These are phyloP conservation scores for Rhinogobio ventralis DNA, from an alignment of 2,797 vertebrate genomes.

Conservation along the genomic window DNA sequence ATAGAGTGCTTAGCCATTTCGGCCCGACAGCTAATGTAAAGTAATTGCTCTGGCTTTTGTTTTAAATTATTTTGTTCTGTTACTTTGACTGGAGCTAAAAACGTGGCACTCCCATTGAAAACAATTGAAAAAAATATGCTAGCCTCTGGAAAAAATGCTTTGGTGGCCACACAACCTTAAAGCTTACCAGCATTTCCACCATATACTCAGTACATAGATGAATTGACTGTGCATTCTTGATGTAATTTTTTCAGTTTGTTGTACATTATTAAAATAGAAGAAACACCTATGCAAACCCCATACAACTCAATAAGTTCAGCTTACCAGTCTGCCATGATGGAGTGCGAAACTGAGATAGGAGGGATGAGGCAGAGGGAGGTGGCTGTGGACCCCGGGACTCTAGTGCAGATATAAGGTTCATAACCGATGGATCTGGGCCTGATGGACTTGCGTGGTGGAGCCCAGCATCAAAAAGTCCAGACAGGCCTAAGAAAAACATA, in stretches of 20 bases:
- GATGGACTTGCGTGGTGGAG: slow-evolving; percentile 91
- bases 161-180: background rate
- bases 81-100: too few relatives aligned
- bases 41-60: too few relatives aligned
- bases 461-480: slow-evolving; percentile 93
- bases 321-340: slow-evolving; percentile 97
- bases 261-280: background rate
- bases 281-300: background rate
- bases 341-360: slow-evolving; percentile 94
- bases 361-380: slow-evolving; percentile 91
- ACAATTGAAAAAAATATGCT: too few relatives aligned
- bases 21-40: too few relatives aligned
- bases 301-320: slow-evolving; percentile 53
- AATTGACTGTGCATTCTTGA: background rate
- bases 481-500: slow-evolving; percentile 80
- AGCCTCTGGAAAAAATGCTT: too few relatives aligned
- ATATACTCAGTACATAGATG: background rate
- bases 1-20: too few relatives aligned
- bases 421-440: slow-evolving; percentile 92
- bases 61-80: too few relatives aligned
- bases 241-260: background rate
- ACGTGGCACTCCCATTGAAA: too few relatives aligned
- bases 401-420: slow-evolving; percentile 96
- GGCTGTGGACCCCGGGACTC: slow-evolving; percentile 93
- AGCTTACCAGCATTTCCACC: slow-evolving; percentile 2